Conservation (phyloP, 2,797 vertebrate species). For the Onychomys torridus region DNA sequence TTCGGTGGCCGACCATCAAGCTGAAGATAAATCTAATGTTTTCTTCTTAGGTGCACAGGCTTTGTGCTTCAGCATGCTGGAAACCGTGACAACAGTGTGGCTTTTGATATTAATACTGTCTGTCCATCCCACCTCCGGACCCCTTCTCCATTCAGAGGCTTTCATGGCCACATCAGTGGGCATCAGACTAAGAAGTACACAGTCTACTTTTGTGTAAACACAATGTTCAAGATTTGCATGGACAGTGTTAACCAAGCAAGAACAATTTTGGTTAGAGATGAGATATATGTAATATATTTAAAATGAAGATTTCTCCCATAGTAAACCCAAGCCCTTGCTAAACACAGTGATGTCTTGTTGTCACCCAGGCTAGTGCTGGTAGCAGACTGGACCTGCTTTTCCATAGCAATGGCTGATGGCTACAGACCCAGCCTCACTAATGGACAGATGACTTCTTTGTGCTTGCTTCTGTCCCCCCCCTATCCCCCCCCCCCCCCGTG, state of each 20-base stretch:
- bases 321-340: background rate
- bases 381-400: background rate
- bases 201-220: slow-evolving; percentile 34
- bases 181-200: background rate
- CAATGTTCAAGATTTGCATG: background rate
- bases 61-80: slow-evolving; percentile 15
- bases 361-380: background rate
- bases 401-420: background rate
- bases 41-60: slow-evolving; percentile 1
- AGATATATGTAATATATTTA: background rate
- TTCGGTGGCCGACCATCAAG: slow-evolving; percentile 53
- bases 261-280: background rate
- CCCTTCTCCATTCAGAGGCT: background rate
- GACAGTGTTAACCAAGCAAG: background rate
- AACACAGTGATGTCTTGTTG: background rate
- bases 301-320: background rate
- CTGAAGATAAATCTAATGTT: slow-evolving; percentile 49
- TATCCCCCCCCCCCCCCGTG: background rate
- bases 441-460: background rate
- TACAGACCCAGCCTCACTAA: background rate
- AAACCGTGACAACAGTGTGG: slow-evolving; percentile 26
- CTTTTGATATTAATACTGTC: slow-evolving; percentile 7
- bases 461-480: background rate
- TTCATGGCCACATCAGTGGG: background rate
- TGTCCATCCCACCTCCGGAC: background rate